These are phyloP conservation scores for Glaucidium brasilianum DNA, from an alignment of 2,113 vertebrate species.

Conservation along the genomic window DNA sequence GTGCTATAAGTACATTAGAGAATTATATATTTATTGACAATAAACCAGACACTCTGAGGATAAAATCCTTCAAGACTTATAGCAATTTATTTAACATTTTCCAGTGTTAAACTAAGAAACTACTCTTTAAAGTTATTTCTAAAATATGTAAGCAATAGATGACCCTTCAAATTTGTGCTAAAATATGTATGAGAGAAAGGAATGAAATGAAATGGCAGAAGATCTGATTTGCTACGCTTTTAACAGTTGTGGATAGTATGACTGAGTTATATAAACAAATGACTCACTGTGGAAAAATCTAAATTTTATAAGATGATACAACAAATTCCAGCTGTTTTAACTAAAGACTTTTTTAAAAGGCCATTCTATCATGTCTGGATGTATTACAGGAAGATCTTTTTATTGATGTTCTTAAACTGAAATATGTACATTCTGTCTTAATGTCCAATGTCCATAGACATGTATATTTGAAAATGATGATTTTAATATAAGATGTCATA, in stretches of 20 bases:
- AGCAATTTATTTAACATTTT: background rate
- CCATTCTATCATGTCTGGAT: background rate
- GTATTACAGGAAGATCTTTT: background rate
- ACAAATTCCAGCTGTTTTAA: background rate
- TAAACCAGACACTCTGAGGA: background rate
- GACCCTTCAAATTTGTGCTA: background rate
- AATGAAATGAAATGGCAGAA: background rate
- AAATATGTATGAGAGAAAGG: background rate
- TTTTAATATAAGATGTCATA: background rate
- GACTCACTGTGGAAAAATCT: background rate
- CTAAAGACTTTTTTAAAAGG: background rate
- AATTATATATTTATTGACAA: background rate
- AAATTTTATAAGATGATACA: background rate
- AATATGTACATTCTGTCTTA: background rate
- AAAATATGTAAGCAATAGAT: background rate
- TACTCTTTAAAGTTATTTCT: background rate
- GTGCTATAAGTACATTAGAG: background rate
- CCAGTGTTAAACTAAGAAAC: background rate
- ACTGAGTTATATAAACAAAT: constrained; percentile 13
- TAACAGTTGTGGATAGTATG: background rate
- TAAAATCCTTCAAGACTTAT: background rate
- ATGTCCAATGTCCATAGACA: background rate
- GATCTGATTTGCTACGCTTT: background rate
- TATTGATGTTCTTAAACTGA: background rate
- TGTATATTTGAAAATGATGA: background rate